phyloP scores from a whole-genome alignment of 1,140 invertebrate genomes.

The Atopsyche davidsoni region DNA sequence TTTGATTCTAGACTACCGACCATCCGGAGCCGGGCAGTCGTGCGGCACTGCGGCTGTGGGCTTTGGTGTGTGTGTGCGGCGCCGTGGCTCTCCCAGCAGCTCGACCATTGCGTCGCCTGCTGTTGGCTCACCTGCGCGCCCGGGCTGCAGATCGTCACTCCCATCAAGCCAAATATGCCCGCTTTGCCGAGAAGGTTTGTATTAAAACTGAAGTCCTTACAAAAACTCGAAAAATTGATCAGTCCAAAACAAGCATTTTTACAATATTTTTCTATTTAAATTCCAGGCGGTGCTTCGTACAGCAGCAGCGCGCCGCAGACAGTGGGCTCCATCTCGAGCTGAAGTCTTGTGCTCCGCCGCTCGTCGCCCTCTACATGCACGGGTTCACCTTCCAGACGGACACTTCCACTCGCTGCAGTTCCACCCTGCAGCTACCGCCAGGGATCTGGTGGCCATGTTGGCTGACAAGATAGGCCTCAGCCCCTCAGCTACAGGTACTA shows the following conservation, averaged over 20 bases:
- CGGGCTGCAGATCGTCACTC: slow-evolving; percentile 84
- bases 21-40: slow-evolving; percentile 75
- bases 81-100: slow-evolving; percentile 82
- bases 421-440: slow-evolving; percentile 88
- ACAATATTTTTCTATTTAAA: slow-evolving; percentile 28
- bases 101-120: slow-evolving; percentile 75
- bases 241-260: slow-evolving; percentile 3
- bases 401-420: slow-evolving; percentile 93
- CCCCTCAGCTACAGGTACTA: slow-evolving; percentile 64
- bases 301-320: slow-evolving; percentile 76
- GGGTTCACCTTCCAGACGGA: slow-evolving; percentile 90
- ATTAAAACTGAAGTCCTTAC: background rate
- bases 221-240: slow-evolving; percentile 28
- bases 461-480: slow-evolving; percentile 86
- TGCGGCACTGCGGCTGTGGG: slow-evolving; percentile 75
- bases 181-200: slow-evolving; percentile 85
- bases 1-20: slow-evolving; percentile 73
- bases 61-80: slow-evolving; percentile 80
- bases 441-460: slow-evolving; percentile 84
- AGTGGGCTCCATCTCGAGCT: slow-evolving; percentile 88
- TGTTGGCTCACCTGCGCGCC: slow-evolving; percentile 85
- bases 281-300: slow-evolving; percentile 75
- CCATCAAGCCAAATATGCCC: slow-evolving; percentile 90
- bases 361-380: slow-evolving; percentile 81
- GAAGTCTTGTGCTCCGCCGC: slow-evolving; percentile 92